Evolutionary conservation across 2,888 invertebrate species (phyloP).

Genomic region (Agapostemon virescens): DNA sequence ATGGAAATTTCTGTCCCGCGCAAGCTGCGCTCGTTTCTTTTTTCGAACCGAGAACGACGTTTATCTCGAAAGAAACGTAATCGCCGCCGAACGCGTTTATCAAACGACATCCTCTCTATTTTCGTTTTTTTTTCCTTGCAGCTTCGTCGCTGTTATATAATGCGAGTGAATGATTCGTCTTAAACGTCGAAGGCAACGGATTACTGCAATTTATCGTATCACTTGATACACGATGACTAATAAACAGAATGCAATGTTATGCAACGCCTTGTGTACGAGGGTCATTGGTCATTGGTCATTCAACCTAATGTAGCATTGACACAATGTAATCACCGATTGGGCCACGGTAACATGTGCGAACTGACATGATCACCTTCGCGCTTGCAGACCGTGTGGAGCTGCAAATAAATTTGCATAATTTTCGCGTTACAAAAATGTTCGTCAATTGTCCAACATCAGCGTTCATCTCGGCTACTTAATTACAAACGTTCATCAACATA

Average conservation of each 20-base stretch:
- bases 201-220: conserved; percentile 28
- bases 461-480: background rate
- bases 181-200: conserved; percentile 37
- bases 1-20: conserved; percentile 10
- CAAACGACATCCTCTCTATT: conserved; percentile 13
- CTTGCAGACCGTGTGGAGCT: conserved; percentile 8
- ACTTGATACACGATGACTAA: conserved; percentile 38
- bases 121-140: background rate
- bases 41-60: background rate
- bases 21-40: background rate
- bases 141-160: conserved; percentile 10
- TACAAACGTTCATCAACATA: background rate
- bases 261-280: conserved; percentile 42
- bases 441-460: background rate
- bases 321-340: conserved; percentile 55
- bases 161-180: conserved; percentile 31
- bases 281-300: conserved; percentile 63
- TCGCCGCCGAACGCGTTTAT: conserved; percentile 6
- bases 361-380: conserved; percentile 42
- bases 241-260: conserved; percentile 46
- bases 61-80: conserved; percentile 19
- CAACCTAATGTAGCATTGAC: conserved; percentile 59
- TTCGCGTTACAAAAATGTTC: background rate
- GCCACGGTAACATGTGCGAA: conserved; percentile 19
- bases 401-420: background rate